Evolutionary conservation across 2,888 invertebrate species (phyloP).

Genomic region (Ceratothoa steindachneri): DNA sequence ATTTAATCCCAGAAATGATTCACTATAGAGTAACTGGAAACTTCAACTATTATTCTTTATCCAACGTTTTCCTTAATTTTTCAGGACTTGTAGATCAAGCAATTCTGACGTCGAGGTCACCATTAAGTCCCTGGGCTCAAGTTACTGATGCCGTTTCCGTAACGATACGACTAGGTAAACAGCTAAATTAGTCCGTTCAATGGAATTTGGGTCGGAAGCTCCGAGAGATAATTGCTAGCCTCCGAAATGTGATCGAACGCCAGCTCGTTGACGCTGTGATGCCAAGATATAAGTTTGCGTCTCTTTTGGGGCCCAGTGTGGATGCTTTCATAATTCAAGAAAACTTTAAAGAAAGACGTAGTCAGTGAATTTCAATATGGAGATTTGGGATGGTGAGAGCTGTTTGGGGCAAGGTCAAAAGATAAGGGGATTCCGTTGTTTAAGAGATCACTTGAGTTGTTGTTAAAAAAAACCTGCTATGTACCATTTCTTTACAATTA

Average conservation of each 20-base stretch:
- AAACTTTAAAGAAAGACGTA: slow-evolving; percentile 35
- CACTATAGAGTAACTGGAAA: no score
- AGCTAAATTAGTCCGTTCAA: slow-evolving; percentile 61
- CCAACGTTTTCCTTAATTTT: no score
- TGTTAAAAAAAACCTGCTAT: background rate
- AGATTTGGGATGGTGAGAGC: background rate
- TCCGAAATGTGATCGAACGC: slow-evolving; percentile 40
- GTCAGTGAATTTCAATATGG: slow-evolving; percentile 28
- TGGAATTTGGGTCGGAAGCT: slow-evolving; percentile 39
- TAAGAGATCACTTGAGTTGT: no score
- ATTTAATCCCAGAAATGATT: no score
- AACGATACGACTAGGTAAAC: slow-evolving; percentile 63
- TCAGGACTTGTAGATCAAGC: slow-evolving; percentile 52
- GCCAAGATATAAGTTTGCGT: slow-evolving; percentile 45
- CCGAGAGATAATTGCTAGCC: slow-evolving; percentile 43
- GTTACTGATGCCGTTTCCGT: slow-evolving; percentile 61
- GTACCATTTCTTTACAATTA: no score
- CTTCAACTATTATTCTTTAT: no score
- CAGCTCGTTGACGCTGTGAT: slow-evolving; percentile 27
- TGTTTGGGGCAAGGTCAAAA: no score
- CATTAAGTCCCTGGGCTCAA: slow-evolving; percentile 59
- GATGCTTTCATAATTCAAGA: slow-evolving; percentile 66
- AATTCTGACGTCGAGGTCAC: slow-evolving; percentile 51
- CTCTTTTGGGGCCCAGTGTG: slow-evolving; percentile 83
- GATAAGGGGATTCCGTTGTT: no score